Evolutionary conservation across 2,888 invertebrate species (phyloP).

Genomic region (Troilus luridus): DNA sequence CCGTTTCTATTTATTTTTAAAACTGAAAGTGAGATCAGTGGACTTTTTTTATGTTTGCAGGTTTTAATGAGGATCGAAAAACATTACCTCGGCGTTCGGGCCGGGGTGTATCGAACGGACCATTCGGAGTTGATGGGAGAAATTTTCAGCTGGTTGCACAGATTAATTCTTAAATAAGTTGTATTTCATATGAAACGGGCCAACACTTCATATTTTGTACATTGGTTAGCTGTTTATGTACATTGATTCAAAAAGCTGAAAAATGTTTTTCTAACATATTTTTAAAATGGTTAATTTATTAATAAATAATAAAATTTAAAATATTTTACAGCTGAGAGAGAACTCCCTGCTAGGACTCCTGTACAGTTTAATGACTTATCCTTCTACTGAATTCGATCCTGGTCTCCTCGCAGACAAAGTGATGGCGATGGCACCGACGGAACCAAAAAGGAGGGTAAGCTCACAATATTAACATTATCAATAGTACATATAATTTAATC

Average conservation of each 20-base stretch:
- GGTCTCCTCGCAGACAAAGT: slow-evolving; percentile 63
- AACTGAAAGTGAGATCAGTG: too few relatives aligned
- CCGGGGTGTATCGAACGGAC: too few relatives aligned
- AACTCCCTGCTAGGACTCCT: slow-evolving; percentile 83
- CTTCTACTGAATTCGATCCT: slow-evolving; percentile 81
- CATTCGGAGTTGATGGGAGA: too few relatives aligned
- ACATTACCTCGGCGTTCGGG: too few relatives aligned
- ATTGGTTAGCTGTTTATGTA: too few relatives aligned
- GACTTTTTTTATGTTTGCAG: too few relatives aligned
- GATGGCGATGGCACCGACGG: slow-evolving; percentile 69
- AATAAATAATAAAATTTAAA: not conserved
- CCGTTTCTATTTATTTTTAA: too few relatives aligned
- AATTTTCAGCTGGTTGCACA: too few relatives aligned
- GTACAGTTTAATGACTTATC: slow-evolving; percentile 83
- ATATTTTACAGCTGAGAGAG: slow-evolving; percentile 75
- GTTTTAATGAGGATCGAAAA: too few relatives aligned
- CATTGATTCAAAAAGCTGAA: not conserved
- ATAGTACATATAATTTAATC: not conserved
- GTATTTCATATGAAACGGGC: too few relatives aligned
- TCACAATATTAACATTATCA: not conserved
- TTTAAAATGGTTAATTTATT: not conserved
- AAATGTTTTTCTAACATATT: not conserved
- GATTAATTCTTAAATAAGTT: too few relatives aligned
- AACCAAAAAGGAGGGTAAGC: slow-evolving; percentile 77
- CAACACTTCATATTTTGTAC: too few relatives aligned